Evolutionary conservation across 37 sponge, comb jelly and placozoan genomes (phyloP), one percentile per base, ranked within the genome.

Genomic region (Lycopodina hypogea): DNA sequence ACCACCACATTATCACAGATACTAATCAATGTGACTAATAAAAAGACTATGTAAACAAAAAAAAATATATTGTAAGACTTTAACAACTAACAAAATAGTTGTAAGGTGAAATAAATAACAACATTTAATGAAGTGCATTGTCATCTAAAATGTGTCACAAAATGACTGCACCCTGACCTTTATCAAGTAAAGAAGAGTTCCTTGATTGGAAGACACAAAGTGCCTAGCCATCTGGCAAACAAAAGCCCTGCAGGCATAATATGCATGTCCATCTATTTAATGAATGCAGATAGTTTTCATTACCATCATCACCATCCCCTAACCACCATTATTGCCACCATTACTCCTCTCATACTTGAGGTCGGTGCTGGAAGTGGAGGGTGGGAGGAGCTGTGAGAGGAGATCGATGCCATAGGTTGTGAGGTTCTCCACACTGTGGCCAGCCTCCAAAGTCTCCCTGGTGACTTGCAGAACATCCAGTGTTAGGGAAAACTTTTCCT

Each of bases 351-450:
- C 48, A 45, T 9, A 65, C 66, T 65, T 65, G 33, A 65, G 32
- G 1, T 65, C 35, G 17, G 14, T 30, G 61, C 77, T n/a, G 35
- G 66, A 65, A 8, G 76, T 35, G 9, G 75, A 19, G 0, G 32
- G 11, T 18, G 85, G 79, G 0, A 83, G 57, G 17, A 90, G 70
- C 15, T 23, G 14, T 1, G 87, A 60, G 26, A 90, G 30, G 22
- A 90, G 83, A 72, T 90, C 91, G 21, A 90, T 68, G 18, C 91
- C 91, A 68, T 86, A 68, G n/a, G 83, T 58, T 2, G 86, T 78
- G 26, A 90, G 63, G 51, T 82, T 75, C 0, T 82, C 75, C 24
- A 90, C 82, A 42, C 57, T 51, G n/a, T 82, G 87, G 23, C 87
- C 91, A 59, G 53, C 63, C 35, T 68, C 79, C 23, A 90, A 30